A percentile compares a stretch with the other conserved stretches of the same genome.
phyloP scores from a whole-genome alignment of 2,797 vertebrate species.

The Enteromius paludinosus region DNA sequence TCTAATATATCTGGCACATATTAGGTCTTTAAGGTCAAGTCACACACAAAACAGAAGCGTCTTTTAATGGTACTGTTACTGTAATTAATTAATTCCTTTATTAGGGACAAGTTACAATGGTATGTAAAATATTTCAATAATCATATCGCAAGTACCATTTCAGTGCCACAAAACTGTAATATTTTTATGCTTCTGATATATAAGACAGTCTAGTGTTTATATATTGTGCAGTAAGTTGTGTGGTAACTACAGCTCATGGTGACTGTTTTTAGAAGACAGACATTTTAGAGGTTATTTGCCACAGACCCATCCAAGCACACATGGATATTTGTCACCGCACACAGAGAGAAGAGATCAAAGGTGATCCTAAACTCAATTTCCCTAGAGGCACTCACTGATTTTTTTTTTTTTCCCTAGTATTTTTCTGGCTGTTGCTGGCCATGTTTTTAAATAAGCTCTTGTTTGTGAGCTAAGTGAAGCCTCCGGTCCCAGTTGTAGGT shows the following conservation, averaged over 20 bases:
- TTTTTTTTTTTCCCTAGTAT: conserved; percentile 11
- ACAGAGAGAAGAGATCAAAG: conserved; percentile 32
- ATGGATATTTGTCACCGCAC: conserved; percentile 1
- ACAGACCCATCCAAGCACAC: conserved; percentile 6
- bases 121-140: too few relatives aligned
- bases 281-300: conserved; percentile 34
- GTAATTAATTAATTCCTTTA: too few relatives aligned
- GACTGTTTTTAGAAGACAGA: conserved; percentile 10
- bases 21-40: background rate
- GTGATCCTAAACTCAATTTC: conserved; percentile 41
- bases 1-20: background rate
- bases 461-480: conserved; percentile 34
- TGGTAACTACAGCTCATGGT: conserved; percentile 4
- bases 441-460: conserved; percentile 44
- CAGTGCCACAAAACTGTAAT: too few relatives aligned
- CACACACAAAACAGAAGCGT: background rate
- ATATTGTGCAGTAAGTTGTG: conserved; percentile 19
- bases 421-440: background rate
- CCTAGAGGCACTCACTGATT: background rate
- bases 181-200: too few relatives aligned
- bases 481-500: background rate
- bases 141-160: too few relatives aligned
- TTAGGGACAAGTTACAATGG: too few relatives aligned
- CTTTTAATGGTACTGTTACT: too few relatives aligned
- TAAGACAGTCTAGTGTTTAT: background rate